Evolutionary conservation across 92 coral and sea anemone species (phyloP).

Genomic region (Epizoanthus ramosus): DNA sequence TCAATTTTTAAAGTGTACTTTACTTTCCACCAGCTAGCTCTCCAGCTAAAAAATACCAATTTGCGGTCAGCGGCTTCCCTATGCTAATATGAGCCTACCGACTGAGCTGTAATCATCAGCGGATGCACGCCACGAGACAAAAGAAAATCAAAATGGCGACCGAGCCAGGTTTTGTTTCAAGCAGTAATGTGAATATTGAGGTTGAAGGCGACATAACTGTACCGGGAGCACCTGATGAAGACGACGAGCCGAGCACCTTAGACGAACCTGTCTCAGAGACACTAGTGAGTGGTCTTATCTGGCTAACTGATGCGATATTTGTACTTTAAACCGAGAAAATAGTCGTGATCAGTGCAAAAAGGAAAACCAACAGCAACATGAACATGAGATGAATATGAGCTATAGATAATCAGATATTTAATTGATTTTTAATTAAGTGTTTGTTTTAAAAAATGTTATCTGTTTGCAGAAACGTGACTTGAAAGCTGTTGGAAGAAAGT

Average conservation of each 20-base stretch:
- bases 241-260: slow-evolving; percentile 94
- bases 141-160: slow-evolving; percentile 89
- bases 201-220: slow-evolving; percentile 99
- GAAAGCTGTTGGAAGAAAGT: slow-evolving; percentile 91
- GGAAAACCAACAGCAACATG: no score
- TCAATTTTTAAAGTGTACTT: no score
- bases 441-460: slow-evolving; percentile 15
- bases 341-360: not conserved
- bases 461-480: slow-evolving; percentile 84
- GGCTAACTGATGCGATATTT: not conserved
- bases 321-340: not conserved
- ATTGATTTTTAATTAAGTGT: not conserved
- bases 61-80: no score
- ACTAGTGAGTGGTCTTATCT: slow-evolving; percentile 61
- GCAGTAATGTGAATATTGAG: slow-evolving; percentile 80
- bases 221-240: slow-evolving; percentile 98
- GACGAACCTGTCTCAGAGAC: slow-evolving; percentile 95
- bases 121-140: slow-evolving; percentile 44
- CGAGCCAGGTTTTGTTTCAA: slow-evolving; percentile 84
- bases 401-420: no score
- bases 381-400: no score
- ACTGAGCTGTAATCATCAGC: slow-evolving; percentile 23
- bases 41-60: no score
- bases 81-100: no score
- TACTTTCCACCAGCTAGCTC: no score